Evolutionary conservation across 1,140 invertebrate species (phyloP).

Genomic region (Tribolium castaneum): DNA sequence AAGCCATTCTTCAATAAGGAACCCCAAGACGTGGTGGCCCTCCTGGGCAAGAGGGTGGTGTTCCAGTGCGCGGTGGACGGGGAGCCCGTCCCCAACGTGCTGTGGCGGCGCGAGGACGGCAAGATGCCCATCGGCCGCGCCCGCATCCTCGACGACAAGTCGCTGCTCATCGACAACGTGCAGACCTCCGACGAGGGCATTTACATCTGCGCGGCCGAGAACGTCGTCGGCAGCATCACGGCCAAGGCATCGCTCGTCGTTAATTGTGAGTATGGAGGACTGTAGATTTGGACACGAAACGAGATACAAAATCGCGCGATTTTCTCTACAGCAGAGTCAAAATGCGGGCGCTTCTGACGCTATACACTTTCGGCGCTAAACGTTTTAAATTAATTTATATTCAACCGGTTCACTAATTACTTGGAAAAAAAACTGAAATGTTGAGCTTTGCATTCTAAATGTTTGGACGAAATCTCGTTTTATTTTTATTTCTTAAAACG

Average conservation of each 20-base stretch:
- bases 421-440: too few species aligned
- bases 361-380: too few species aligned
- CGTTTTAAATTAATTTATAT: too few species aligned
- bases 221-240: conserved; percentile 80
- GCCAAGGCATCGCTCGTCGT: conserved; percentile 80
- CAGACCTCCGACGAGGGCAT: conserved; percentile 81
- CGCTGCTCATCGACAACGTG: conserved; percentile 79
- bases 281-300: too few species aligned
- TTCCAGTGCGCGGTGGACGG: conserved; percentile 92
- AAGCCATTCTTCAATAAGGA: conserved; percentile 89
- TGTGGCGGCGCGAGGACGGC: conserved; percentile 90
- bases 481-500: too few species aligned
- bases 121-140: conserved; percentile 82
- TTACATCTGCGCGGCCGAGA: conserved; percentile 85
- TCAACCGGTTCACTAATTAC: too few species aligned
- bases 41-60: conserved; percentile 82
- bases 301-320: too few species aligned
- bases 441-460: too few species aligned
- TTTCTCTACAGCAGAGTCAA: too few species aligned
- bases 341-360: too few species aligned
- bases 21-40: conserved; percentile 85
- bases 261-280: conserved; percentile 66
- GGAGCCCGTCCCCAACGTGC: conserved; percentile 87
- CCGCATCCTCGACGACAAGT: conserved; percentile 80
- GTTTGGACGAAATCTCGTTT: too few species aligned